A percentile compares a stretch with the other conserved stretches of the same genome.
Evolutionary conservation across 64 coral and sea anemone species (phyloP).

Genomic region (Pocillopora verrucosa): DNA sequence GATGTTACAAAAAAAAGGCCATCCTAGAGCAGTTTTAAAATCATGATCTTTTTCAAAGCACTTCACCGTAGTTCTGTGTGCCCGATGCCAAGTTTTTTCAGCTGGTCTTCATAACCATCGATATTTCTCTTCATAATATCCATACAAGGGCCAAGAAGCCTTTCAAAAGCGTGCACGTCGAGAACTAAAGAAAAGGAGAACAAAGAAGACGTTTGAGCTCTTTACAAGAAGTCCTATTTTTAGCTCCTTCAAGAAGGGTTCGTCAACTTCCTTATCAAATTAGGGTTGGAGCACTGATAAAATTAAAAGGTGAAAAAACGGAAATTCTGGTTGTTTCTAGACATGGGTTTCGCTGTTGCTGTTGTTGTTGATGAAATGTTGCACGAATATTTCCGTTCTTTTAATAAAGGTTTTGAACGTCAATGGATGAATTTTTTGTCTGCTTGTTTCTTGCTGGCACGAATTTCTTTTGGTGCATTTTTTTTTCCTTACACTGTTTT

Average conservation of each 20-base stretch:
- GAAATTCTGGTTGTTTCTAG: no score
- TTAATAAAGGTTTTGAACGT: no score
- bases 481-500: no score
- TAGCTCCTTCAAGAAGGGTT: neutral
- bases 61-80: slow-evolving; percentile 84
- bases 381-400: no score
- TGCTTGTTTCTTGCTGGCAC: no score
- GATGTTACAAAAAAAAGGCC: slow-evolving; percentile 46
- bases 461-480: no score
- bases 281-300: no score
- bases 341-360: no score
- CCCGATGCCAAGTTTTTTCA: slow-evolving; percentile 88
- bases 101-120: slow-evolving; percentile 89
- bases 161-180: slow-evolving; percentile 98
- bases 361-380: no score
- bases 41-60: neutral
- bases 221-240: neutral
- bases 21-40: slow-evolving; percentile 27
- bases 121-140: slow-evolving; percentile 99
- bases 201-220: neutral
- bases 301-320: no score
- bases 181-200: slow-evolving; percentile 71
- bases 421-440: no score
- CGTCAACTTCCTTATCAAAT: neutral
- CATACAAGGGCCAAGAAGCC: slow-evolving; percentile 97